These are phyloP conservation scores for Neogobius melanostomus DNA, from an alignment of 2,113 vertebrate species.

Conservation along the genomic window DNA sequence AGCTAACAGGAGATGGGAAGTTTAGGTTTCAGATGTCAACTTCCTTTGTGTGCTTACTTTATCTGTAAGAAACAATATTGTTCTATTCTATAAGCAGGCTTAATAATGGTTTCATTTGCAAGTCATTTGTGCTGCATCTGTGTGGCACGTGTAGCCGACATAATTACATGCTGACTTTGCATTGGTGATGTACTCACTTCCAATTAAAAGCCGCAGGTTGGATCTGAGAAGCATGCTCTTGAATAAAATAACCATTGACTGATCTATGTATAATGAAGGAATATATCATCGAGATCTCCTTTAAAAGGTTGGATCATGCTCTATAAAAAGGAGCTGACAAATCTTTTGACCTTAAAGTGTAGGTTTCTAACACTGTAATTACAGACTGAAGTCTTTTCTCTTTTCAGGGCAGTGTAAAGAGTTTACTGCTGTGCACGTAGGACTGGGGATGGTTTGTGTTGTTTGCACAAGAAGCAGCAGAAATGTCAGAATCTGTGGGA, in stretches of 20 bases:
- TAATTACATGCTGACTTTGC: slow-evolving; percentile 50
- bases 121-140: too few species aligned
- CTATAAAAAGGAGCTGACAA: slow-evolving; percentile 44
- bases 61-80: too few species aligned
- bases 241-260: neutral
- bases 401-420: slow-evolving; percentile 31
- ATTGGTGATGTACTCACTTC: slow-evolving; percentile 13
- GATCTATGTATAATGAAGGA: neutral
- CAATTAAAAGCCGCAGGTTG: slow-evolving; percentile 17
- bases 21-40: too few species aligned
- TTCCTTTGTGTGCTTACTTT: too few species aligned
- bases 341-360: slow-evolving; percentile 48
- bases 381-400: slow-evolving; percentile 41
- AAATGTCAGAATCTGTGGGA: neutral
- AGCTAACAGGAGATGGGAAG: too few species aligned
- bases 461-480: neutral
- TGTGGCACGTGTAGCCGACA: neutral
- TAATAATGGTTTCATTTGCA: too few species aligned
- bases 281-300: neutral
- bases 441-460: neutral
- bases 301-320: slow-evolving; percentile 2
- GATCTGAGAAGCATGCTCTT: neutral
- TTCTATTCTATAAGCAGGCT: too few species aligned
- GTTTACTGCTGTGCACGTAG: slow-evolving; percentile 10
- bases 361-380: slow-evolving; percentile 51